Evolutionary conservation across 2,113 vertebrate genomes (phyloP), one percentile per base, ranked within the genome.

Genomic region (Sciurus niger): DNA sequence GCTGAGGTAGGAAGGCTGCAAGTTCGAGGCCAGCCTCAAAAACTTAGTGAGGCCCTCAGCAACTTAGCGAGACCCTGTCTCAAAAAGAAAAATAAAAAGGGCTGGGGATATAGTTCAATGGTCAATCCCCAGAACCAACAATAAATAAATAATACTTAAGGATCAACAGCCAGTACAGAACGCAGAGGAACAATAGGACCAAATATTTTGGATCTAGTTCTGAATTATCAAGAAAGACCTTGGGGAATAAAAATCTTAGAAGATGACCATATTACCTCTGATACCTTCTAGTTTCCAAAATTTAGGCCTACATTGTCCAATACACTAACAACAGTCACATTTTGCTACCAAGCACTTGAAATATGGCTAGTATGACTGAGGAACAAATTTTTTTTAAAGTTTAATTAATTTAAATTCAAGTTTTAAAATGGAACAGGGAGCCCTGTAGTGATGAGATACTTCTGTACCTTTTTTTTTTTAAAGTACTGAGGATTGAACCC

Each of bases 171-270:
- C 80, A 88, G 37, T 24, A 28, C 12, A 53, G 40, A 88, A n/a
- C 28, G 63, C 79, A 89, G 32, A 93, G 28, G 58, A 94, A 51
- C 17, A 46, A 86, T 60, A 30, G 25, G 4, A 85, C 17, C 48
- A 80, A 24, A 8, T 84, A 55, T 89, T 94, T 55, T 88, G 24
- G 84, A 96, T 22, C 32, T 40, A 48, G n/a, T 82, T 86, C 67
- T 76, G 12, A 63, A 76, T 90, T n/a, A 90, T 25, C 58, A 90
- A 80, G 58, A 58, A 88, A 88, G 30, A 74, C 4, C 28, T 53
- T 25, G 72, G 14, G 12, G 16, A 17, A 30, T 70, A 51, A 89
- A 67, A 82, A 51, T n/a, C 48, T 85, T 76, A 85, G 60, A 85
- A 83, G 46, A n/a, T 92, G 70, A 63, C 16, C 37, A 7, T 78